Evolutionary conservation across 2,113 vertebrate species (phyloP).

Genomic region (Procavia capensis): DNA sequence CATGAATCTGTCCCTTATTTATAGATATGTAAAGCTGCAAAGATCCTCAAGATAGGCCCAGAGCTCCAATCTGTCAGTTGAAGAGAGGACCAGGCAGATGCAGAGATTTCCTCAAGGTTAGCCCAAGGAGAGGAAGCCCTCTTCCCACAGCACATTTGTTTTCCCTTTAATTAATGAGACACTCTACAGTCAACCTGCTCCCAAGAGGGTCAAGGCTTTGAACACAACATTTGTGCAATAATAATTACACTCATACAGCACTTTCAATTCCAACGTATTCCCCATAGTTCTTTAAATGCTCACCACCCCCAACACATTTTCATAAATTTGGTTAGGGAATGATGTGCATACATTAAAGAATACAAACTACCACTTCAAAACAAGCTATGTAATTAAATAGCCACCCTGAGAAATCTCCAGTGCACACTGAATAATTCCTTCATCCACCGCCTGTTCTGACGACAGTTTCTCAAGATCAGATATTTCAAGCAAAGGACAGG

Average conservation of each 20-base stretch:
- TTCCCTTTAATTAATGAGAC: conserved; percentile 48
- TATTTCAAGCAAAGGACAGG: not conserved
- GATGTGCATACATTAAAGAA: not conserved
- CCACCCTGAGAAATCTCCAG: conserved; percentile 50
- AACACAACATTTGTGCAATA: conserved; percentile 10
- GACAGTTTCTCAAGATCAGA: conserved; percentile 46
- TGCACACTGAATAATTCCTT: not conserved
- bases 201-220: conserved; percentile 2
- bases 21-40: not conserved
- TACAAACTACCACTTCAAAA: conserved; percentile 7
- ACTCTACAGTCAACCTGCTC: conserved; percentile 39
- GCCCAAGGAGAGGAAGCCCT: not conserved
- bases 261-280: conserved; percentile 61
- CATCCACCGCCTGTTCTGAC: not conserved
- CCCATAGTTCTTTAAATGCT: conserved; percentile 67
- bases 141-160: not conserved
- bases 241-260: conserved; percentile 51
- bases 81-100: conserved; percentile 6
- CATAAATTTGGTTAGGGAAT: conserved; percentile 53
- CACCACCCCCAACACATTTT: conserved; percentile 21
- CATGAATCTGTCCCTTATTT: not conserved
- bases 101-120: not conserved
- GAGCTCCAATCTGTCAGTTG: not conserved
- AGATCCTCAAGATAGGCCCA: not conserved
- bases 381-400: conserved; percentile 52